Percentiles rank a stretch among this genome's conserved stretches.
These are phyloP conservation scores for Cardiocondyla obscurior DNA, from an alignment of 1,140 invertebrate genomes.

Conservation along the genomic window DNA sequence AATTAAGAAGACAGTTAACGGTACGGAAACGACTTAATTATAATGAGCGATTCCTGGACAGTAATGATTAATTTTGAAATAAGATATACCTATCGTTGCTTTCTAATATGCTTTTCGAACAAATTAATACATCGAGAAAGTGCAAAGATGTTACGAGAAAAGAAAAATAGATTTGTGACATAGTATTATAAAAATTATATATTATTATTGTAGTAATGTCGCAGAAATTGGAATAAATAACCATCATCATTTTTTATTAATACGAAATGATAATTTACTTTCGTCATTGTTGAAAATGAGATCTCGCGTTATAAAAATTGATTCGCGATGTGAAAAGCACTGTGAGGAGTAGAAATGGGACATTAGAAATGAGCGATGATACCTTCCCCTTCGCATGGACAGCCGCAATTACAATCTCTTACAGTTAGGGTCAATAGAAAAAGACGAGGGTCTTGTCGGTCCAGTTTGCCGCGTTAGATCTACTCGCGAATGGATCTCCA, in stretches of 20 bases:
- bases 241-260: neutral
- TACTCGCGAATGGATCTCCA: constrained; percentile 69
- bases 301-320: neutral
- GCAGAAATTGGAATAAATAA: neutral
- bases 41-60: neutral
- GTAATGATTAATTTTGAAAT: neutral
- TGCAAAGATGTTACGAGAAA: too few relatives aligned
- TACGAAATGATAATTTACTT: neutral
- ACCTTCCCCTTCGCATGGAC: constrained; percentile 47
- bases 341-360: neutral
- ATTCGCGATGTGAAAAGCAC: neutral
- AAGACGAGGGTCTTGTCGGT: constrained; percentile 67
- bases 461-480: constrained; percentile 75
- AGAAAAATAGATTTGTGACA: too few relatives aligned
- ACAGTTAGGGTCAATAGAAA: constrained; percentile 77
- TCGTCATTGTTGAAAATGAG: neutral
- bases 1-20: neutral
- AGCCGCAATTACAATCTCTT: constrained; percentile 64
- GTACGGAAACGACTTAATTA: neutral
- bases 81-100: neutral
- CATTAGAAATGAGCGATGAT: constrained; percentile 47
- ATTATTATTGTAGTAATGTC: too few relatives aligned
- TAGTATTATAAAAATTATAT: too few relatives aligned
- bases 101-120: too few relatives aligned
- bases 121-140: too few relatives aligned